Evolutionary conservation across 1,140 invertebrate species (phyloP), one percentile per base, ranked within the genome.

Genomic region (Myzus persicae): DNA sequence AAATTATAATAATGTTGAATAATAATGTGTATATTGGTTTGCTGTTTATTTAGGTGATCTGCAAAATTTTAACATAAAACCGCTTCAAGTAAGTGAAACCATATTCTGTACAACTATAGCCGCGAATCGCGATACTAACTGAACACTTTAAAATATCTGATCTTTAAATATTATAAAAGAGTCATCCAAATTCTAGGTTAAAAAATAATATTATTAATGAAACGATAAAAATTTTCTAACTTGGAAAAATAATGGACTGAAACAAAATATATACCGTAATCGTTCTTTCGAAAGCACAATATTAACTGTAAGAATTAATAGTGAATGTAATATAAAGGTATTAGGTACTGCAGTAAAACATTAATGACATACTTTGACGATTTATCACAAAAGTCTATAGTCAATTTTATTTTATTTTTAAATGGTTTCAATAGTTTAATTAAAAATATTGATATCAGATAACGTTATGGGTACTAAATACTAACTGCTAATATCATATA

Each of bases 381-480:
- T 76, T 36, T 76, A 76, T 76, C 20, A 76, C 14, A 76, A 76
- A 76, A 76, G n/a, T 76, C 4, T 76, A n/a, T n/a, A n/a, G 31
- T n/a, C n/a, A n/a, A 76, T 76, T n/a, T n/a, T 76, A 76, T n/a
- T 76, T 76, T n/a, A 76, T n/a, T 76, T 76, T 76, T 36, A 76
- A 76, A n/a, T 76, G 14, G n/a, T 76, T 76, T n/a, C 14, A n/a
- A n/a, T 76, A 76, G 59, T 76, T 76, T 76, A 76, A 76, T 76
- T 76, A 76, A 76, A n/a, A 76, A 76, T n/a, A 14, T 76, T n/a
- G n/a, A 76, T 76, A 76, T 76, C n/a, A 4, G 14, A 76, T 76
- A n/a, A 76, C 14, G 14, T 76, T 18, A n/a, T n/a, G 31, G 14
- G 14, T 5, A n/a, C n/a, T 18, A 76, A n/a, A n/a, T 76, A n/a